Base-by-base conservation (phyloP, 2,888 invertebrate species). In the Agrochola circellaris region DNA sequence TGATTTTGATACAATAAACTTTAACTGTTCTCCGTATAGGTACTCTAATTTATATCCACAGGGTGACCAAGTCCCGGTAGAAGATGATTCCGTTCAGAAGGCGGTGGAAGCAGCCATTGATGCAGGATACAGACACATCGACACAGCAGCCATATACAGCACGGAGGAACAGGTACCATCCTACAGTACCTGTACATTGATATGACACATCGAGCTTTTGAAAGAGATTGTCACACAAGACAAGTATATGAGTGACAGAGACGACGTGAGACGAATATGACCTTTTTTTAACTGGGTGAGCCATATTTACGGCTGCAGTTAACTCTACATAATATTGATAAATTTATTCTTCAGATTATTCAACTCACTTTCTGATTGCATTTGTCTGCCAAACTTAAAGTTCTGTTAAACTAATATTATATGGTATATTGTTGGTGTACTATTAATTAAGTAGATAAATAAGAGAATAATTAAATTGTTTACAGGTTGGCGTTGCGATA, bases 101-200 rank as follows among this genome's bases (percentile, higher is more conserved):
- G 97, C 97, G 0, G 96, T 97, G 11, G 95, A 95, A 75, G 92
- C 93, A 66, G 98, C 98, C 4, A 97, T 98, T 30, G 97, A 97
- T 65, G 95, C 95, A 0, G 98, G 98, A 0, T 98, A 98, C 92
- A 94, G 97, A 0, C 97, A 97, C 85, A 96, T 98, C 61, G 98
- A 98, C 89, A 97, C 97, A 73, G 98, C 98, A 0, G 94, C 94
- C 89, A 94, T 97, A 34, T 98, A 98, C 90, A 94, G 94, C 38
- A 97, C 97, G 8, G 97, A 97, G 87, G 85, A 89, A 4, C 97
- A 97, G 94, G 96, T 97, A 79, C 15, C 23, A 20, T 17, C 7
- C 2, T 17, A 8, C 23, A 67, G 51, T 20, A 20, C 30, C 2
- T 11, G n/a, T 56, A 13, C 56, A 5, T 56, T n/a, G n/a, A 13